A percentile compares a stretch with the other conserved stretches of the same genome.
Conservation (phyloP, 2,797 vertebrate species). For the Chloroceryle inda region DNA sequence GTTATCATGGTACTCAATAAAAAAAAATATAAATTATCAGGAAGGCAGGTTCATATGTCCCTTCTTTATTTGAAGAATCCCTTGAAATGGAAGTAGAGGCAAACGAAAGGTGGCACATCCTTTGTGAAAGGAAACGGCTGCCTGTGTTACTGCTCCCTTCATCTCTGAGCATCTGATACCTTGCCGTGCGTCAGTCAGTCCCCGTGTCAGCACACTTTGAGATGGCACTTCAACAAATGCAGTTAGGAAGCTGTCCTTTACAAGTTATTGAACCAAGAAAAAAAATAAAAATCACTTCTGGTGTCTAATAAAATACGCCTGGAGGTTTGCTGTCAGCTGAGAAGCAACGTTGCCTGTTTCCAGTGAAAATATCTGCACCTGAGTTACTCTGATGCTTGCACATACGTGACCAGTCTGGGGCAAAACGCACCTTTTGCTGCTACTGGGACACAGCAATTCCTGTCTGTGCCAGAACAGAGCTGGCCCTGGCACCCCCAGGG, state of each 20-base stretch:
- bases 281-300: not conserved
- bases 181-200: constrained; percentile 38
- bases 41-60: constrained; percentile 33
- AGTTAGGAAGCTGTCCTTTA: constrained; percentile 53
- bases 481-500: not conserved
- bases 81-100: constrained; percentile 24
- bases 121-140: not conserved
- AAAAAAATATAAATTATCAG: constrained; percentile 29
- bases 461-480: not conserved
- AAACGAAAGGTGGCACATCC: constrained; percentile 8
- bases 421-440: not conserved
- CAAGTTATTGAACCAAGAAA: constrained; percentile 46
- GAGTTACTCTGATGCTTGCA: not conserved
- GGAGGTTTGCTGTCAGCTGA: constrained; percentile 5
- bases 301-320: constrained; percentile 6
- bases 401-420: not conserved
- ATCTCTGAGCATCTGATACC: constrained; percentile 68
- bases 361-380: not conserved
- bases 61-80: constrained; percentile 27
- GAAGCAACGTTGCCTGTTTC: not conserved
- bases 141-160: constrained; percentile 14
- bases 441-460: not conserved
- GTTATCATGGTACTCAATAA: constrained; percentile 34
- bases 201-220: constrained; percentile 20
- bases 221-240: constrained; percentile 56